A percentile compares a stretch with the other conserved stretches of the same genome.
Evolutionary conservation across 2,113 vertebrate genomes (phyloP).

Genomic region (Poeciliopsis turrubarensis): DNA sequence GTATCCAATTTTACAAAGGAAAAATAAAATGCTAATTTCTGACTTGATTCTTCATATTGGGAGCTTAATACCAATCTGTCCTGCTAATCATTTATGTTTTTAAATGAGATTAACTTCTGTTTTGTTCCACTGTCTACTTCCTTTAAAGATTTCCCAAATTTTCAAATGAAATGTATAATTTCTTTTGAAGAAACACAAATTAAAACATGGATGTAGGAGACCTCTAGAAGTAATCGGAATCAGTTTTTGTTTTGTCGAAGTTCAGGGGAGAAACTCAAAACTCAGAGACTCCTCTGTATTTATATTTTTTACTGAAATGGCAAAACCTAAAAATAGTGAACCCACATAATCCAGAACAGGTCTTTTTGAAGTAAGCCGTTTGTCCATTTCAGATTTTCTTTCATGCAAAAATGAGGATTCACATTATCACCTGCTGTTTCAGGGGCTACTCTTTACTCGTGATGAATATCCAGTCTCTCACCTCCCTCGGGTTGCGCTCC

Average conservation of each 20-base stretch:
- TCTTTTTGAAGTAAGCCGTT: not conserved
- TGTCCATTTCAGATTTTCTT: not conserved
- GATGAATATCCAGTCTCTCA: constrained; percentile 86
- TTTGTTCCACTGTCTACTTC: not conserved
- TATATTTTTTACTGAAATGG: not conserved
- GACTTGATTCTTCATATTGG: not conserved
- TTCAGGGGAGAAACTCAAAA: not conserved
- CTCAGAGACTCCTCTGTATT: not conserved
- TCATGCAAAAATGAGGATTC: not conserved
- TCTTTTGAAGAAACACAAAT: not conserved
- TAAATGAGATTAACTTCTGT: too few relatives aligned
- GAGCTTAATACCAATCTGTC: not conserved
- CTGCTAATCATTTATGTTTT: too few relatives aligned
- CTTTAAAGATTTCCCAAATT: not conserved
- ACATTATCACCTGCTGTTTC: constrained; percentile 31
- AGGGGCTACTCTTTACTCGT: constrained; percentile 89
- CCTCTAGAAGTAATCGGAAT: not conserved
- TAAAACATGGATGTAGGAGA: not conserved
- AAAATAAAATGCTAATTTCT: not conserved
- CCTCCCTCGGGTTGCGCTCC: constrained; percentile 87
- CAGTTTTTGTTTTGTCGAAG: not conserved
- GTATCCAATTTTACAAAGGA: not conserved
- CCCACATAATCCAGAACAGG: not conserved
- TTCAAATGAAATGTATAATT: not conserved
- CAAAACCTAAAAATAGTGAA: not conserved